A percentile compares a stretch with the other conserved stretches of the same genome.
These are phyloP conservation scores for Lasius platythorax DNA, from an alignment of 2,888 invertebrate species.

Conservation along the genomic window DNA sequence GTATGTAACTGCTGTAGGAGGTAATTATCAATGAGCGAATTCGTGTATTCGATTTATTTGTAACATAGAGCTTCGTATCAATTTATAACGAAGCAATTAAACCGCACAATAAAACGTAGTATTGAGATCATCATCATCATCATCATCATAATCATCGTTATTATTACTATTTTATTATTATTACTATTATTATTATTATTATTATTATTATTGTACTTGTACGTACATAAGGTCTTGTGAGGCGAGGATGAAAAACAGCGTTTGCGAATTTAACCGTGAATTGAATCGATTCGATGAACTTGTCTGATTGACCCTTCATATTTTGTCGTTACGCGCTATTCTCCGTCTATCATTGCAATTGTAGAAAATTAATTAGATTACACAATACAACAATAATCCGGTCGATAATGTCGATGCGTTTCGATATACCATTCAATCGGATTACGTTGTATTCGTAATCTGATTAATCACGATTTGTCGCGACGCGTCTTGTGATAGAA, in stretches of 20 bases:
- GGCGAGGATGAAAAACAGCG: background rate
- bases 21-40: constrained; percentile 26
- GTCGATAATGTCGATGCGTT: background rate
- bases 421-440: background rate
- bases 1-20: constrained; percentile 17
- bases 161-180: background rate
- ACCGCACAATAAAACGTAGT: constrained; percentile 27
- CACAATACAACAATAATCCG: background rate
- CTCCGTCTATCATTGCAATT: background rate
- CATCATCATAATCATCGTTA: background rate
- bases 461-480: background rate
- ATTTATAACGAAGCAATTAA: constrained; percentile 31
- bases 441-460: background rate
- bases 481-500: background rate
- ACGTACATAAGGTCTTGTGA: background rate
- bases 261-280: constrained; percentile 18
- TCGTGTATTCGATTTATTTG: constrained; percentile 12
- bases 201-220: background rate
- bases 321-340: background rate
- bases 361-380: constrained; percentile 41
- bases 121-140: background rate
- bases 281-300: constrained; percentile 21
- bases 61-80: background rate
- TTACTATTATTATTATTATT: background rate
- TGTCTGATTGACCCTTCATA: constrained; percentile 5